Base-by-base conservation (phyloP, 2,797 vertebrate genomes). In the Lindbergichthys nudifrons region DNA sequence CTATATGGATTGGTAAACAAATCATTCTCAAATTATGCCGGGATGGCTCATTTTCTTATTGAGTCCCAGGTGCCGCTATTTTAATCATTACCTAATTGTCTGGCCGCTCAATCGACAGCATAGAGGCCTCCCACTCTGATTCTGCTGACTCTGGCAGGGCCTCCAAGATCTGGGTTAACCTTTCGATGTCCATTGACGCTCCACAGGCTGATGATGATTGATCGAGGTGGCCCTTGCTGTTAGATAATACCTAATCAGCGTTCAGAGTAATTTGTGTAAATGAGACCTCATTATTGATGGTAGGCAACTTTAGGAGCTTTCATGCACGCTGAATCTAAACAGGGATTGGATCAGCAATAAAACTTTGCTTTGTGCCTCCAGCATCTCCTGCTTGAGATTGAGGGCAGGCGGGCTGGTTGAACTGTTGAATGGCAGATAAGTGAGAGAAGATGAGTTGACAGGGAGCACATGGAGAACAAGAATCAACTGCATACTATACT, bases 81-180 rank as follows among this genome's bases (percentile, higher is more conserved):
- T 96, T 96, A 96, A 97, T 99, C 97, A 97, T 97, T 97, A 96
- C 96, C 96, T 98, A 97, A 98, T 98, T 97, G 97, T 97, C 96
- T 96, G 92, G 91, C 93, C 93, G 95, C 95, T 96, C 95, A 96
- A 97, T 98, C 95, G 97, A 98, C 96, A 96, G 91, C 81, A 86
- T 77, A 88, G 87, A 93, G 95, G 93, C 93, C 94, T 94, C 92
- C 82, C 86, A 93, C 94, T 94, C 95, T 96, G 95, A 97, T 97
- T 99, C 96, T 99, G 97, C 97, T 99, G 98, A 99, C 97, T 97
- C 88, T 75, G 90, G 91, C 91, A 93, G 92, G 92, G 93, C 92
- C 93, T 92, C 81, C 87, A 92, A 95, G 96, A 95, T 96, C 95
- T 93, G 93, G 93, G 94, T 96, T 97, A 97, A 98, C 97, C 97